Conservation (phyloP, 2,113 vertebrate genomes). For the Tamias sibiricus region DNA sequence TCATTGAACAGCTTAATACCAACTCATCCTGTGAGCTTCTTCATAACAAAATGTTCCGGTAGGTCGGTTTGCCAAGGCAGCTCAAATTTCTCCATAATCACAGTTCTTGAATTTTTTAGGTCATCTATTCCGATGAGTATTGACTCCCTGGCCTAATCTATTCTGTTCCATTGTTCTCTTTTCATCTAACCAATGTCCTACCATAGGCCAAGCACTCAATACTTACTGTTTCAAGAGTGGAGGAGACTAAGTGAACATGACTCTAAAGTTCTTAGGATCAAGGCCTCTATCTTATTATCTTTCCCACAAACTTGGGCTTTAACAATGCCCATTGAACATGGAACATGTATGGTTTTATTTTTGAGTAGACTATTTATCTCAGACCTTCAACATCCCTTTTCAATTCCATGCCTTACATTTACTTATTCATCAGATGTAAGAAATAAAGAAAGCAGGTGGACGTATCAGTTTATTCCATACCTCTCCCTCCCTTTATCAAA, state of each 20-base stretch:
- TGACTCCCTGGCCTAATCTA: background rate
- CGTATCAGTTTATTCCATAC: background rate
- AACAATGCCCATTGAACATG: background rate
- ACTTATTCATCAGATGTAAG: background rate
- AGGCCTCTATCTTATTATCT: background rate
- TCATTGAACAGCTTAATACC: background rate
- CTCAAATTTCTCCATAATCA: background rate
- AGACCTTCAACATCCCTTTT: background rate
- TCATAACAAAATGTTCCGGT: background rate
- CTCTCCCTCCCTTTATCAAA: background rate
- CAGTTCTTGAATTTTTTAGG: background rate
- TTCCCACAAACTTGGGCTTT: background rate
- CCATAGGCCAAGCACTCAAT: background rate
- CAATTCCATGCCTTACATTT: background rate
- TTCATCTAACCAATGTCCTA: background rate
- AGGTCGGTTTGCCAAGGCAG: background rate
- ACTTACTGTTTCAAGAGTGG: background rate
- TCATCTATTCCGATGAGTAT: background rate
- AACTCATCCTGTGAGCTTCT: background rate
- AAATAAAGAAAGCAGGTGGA: background rate
- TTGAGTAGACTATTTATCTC: background rate
- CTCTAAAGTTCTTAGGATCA: background rate
- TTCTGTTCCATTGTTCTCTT: background rate
- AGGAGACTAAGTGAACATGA: background rate
- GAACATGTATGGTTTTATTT: background rate